These are phyloP conservation scores for Etheostoma nigrum DNA, from an alignment of 2,797 vertebrate genomes.

Conservation along the genomic window DNA sequence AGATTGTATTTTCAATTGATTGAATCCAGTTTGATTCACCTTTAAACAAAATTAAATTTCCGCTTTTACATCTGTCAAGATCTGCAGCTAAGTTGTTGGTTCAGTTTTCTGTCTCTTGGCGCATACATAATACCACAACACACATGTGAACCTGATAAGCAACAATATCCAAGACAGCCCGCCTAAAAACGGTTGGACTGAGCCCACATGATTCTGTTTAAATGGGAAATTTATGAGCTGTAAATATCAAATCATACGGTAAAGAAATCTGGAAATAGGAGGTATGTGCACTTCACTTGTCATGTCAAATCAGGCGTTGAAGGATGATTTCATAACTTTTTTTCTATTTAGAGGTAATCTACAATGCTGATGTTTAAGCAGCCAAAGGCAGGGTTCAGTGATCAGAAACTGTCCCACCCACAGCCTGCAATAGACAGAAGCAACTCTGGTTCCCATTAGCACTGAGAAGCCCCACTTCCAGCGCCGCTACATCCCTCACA, in stretches of 20 bases:
- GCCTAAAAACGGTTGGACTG: constrained; percentile 42
- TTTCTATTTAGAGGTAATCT: constrained; percentile 42
- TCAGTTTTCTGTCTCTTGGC: constrained; percentile 43
- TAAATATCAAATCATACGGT: constrained; percentile 73
- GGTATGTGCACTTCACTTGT: constrained; percentile 66
- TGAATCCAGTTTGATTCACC: constrained; percentile 69
- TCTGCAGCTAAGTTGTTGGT: constrained; percentile 30
- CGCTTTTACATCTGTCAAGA: constrained; percentile 60
- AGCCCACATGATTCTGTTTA: constrained; percentile 60
- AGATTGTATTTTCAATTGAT: constrained; percentile 63
- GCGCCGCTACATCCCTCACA: constrained; percentile 78
- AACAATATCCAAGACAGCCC: constrained; percentile 48
- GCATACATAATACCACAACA: constrained; percentile 23
- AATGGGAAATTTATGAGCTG: constrained; percentile 65
- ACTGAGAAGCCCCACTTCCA: constrained; percentile 78
- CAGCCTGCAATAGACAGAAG: constrained; percentile 82
- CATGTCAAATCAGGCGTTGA: constrained; percentile 63
- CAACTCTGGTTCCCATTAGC: constrained; percentile 87
- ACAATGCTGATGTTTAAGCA: constrained; percentile 59
- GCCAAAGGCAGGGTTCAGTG: constrained; percentile 59
- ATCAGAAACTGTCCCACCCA: constrained; percentile 73
- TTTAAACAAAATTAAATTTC: constrained; percentile 76
- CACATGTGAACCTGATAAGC: constrained; percentile 57
- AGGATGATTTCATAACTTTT: constrained; percentile 52
- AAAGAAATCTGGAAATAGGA: constrained; percentile 63